Base-by-base conservation (phyloP, 2,888 invertebrate species). In the Plebejus melissa region DNA sequence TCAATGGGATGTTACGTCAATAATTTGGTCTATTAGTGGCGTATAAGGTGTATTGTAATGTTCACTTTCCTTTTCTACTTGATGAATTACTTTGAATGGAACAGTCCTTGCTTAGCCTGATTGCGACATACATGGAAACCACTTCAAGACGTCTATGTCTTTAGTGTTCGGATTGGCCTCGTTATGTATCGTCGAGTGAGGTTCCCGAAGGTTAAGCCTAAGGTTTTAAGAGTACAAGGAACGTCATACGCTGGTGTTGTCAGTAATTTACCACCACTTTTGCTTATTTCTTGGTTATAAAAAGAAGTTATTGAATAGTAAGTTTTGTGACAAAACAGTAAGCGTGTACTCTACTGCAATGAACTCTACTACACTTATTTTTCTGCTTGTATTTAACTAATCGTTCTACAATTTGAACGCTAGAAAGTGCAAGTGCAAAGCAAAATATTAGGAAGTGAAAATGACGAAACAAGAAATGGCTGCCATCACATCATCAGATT, bases 51-150 rank as follows among this genome's bases (percentile, higher is more conserved):
- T 58, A 36, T 74, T 75, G 69, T 75, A 32, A 46, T 28, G 65
- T 75, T 69, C 11, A 70, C 75, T 75, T 75, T 69, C 75, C 69
- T 75, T 75, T 70, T 75, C 75, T 57, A 54, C 75, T 69, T 75
- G 74, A 74, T 46, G 69, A 57, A 75, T 75, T 57, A 57, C 75
- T 75, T 75, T 69, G 38, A 13, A 28, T 16, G 46, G 2, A 46
- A 46, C 11, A 11, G 41, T 46, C 46, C 9, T 46, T 46, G 46
- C 9, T 9, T 11, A 46, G 9, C 46, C 46, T 46, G 9, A 71
- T 11, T 2, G 57, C n/a, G 57, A n/a, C 6, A 22, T 46, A 46
- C 9, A 2, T 11, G 2, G 11, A 46, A 46, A 11, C 11, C 46
- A 7, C 7, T 41, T 7, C 7, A 41, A 6, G 41, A 41, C 6